Evolutionary conservation across 2,113 vertebrate genomes (phyloP).

Genomic region (Porphyrio hochstetteri): DNA sequence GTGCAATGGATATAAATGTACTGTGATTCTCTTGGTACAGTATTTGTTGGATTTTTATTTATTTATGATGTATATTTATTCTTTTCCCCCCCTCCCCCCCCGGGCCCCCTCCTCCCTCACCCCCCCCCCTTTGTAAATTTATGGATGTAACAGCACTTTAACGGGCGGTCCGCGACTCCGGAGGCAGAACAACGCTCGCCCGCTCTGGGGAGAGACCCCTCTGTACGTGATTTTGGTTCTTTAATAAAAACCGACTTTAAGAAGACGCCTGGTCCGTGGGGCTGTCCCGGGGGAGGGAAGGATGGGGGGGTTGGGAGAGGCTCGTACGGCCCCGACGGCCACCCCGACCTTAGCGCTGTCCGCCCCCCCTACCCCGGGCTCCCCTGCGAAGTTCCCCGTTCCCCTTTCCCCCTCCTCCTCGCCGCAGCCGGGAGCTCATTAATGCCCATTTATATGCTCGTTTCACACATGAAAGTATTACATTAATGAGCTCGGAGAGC

Average conservation of each 20-base stretch:
- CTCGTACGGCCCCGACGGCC: too few relatives aligned
- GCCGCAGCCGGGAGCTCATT: slow-evolving; percentile 2
- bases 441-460: slow-evolving; percentile 36
- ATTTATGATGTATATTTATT: slow-evolving; percentile 73
- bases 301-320: not conserved
- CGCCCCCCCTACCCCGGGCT: not conserved
- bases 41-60: slow-evolving; percentile 76
- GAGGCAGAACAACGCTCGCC: slow-evolving; percentile 50
- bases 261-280: not conserved
- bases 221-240: slow-evolving; percentile 74
- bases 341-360: too few relatives aligned
- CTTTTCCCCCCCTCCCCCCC: not conserved
- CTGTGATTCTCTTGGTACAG: slow-evolving; percentile 84
- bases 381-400: not conserved
- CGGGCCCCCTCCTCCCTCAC: not conserved
- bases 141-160: slow-evolving; percentile 81
- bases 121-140: not conserved
- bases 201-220: slow-evolving; percentile 56
- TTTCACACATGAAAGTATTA: slow-evolving; percentile 27
- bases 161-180: slow-evolving; percentile 63
- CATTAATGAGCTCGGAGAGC: slow-evolving; percentile 42
- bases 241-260: slow-evolving; percentile 74
- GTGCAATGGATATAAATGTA: slow-evolving; percentile 91
- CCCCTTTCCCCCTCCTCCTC: not conserved
- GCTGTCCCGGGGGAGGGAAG: not conserved